A percentile compares a stretch with the other conserved stretches of the same genome.
Evolutionary conservation across 2,113 vertebrate genomes (phyloP).

Genomic region (Sisor rabdophorus): DNA sequence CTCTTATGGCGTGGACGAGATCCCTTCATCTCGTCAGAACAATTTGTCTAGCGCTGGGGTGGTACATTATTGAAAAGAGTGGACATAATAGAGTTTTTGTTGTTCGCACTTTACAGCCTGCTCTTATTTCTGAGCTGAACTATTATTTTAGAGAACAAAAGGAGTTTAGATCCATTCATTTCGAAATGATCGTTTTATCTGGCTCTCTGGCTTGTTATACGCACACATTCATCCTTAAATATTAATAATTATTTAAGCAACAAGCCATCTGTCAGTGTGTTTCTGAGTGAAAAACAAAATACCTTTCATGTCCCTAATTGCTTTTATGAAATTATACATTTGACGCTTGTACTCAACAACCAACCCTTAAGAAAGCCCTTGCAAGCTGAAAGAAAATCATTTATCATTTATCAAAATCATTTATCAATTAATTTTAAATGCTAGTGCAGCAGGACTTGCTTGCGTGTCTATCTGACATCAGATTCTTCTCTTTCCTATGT

Average conservation of each 20-base stretch:
- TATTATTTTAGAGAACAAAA: not conserved
- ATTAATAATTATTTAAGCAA: not conserved
- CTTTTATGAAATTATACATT: not conserved
- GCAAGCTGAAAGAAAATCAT: too few relatives aligned
- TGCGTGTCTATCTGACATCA: not conserved
- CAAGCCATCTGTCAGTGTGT: not conserved
- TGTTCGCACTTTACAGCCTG: constrained; percentile 7
- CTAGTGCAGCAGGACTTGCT: too few relatives aligned
- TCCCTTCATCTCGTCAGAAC: constrained; percentile 28
- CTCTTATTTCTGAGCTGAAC: not conserved
- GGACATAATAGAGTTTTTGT: constrained; percentile 20
- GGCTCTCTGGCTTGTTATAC: not conserved
- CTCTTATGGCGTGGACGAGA: constrained; percentile 24
- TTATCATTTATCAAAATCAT: too few relatives aligned
- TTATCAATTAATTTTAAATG: too few relatives aligned
- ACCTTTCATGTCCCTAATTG: not conserved
- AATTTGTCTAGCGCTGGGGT: constrained; percentile 25
- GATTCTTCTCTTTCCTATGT: constrained; percentile 15
- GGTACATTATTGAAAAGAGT: constrained; percentile 25
- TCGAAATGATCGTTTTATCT: not conserved
- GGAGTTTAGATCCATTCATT: not conserved
- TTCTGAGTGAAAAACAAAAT: not conserved
- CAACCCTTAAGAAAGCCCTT: too few relatives aligned
- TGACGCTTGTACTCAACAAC: too few relatives aligned
- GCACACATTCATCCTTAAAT: not conserved